Evolutionary conservation across 30 jellyfish, hydroid and myxozoan genomes (phyloP).

Genomic region (Nemopilema nomurai): DNA sequence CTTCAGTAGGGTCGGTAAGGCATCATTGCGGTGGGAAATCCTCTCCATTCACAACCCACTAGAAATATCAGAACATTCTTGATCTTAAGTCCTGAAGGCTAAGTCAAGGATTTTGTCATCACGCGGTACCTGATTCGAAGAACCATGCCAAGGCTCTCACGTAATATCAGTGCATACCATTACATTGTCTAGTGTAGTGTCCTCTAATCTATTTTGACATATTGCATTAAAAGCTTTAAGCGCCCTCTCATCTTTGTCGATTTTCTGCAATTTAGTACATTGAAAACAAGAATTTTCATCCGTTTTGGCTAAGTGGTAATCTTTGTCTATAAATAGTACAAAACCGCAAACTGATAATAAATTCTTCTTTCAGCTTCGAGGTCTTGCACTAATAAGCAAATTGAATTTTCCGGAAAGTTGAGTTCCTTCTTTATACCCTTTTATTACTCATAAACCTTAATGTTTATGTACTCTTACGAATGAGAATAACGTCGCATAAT

Average conservation of each 20-base stretch:
- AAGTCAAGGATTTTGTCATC: too few relatives aligned
- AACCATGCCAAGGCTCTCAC: not conserved
- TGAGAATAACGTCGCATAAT: too few relatives aligned
- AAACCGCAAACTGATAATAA: not conserved
- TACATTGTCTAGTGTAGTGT: not conserved
- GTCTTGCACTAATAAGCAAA: not conserved
- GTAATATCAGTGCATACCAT: too few relatives aligned
- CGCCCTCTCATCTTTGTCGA: not conserved
- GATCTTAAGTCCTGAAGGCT: too few relatives aligned
- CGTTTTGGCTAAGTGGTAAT: not conserved
- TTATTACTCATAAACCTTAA: too few relatives aligned
- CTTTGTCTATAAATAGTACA: not conserved
- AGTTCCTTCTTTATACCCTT: not conserved
- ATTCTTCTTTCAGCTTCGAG: not conserved
- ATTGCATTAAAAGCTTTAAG: not conserved
- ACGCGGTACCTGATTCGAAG: too few relatives aligned
- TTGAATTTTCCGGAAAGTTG: not conserved
- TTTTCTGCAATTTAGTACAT: not conserved
- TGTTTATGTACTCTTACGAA: not conserved
- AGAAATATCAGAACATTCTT: too few relatives aligned
- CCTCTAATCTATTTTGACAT: not conserved
- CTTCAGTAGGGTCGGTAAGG: too few relatives aligned
- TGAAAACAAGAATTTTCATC: not conserved
- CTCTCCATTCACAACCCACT: too few relatives aligned
- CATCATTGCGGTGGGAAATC: too few relatives aligned